Base-by-base conservation (phyloP, 1,140 invertebrate genomes). In the Ptiloglossa arizonensis region DNA sequence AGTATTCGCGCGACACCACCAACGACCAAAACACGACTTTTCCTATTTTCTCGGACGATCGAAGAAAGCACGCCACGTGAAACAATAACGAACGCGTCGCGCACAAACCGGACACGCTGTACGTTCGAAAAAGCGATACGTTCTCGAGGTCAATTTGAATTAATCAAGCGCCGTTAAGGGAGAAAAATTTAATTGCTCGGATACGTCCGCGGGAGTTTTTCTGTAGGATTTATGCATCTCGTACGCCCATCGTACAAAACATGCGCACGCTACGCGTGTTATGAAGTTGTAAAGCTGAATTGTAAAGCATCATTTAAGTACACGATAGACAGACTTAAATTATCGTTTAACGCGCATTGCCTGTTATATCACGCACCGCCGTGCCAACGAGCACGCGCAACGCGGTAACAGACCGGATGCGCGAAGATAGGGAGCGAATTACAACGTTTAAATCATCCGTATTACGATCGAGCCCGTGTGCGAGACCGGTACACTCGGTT, bases 291-390 rank as follows among this genome's bases (percentile, higher is more conserved):
- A 80, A 71, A 71, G 44, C 59, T 54, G 66, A 76, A 72, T 71
- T 76, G 82, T 62, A 79, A 79, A 73, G 38, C 70, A 80, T 84
- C 66, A 24, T 80, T 83, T 44, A 71, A 50, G 71, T 54, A 70
- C 44, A 70, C 63, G 68, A 83, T 82, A 82, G 80, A 84, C 71
- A 22, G 67, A 72, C 71, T 83, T 76, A 81, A 85, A 81, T 71
- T 69, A 63, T 80, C 81, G 48, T 83, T 85, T 85, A 83, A 83
- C 78, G 79, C 81, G 73, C 72, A 69, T 81, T 77, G 68, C 81
- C 63, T 63, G 70, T 83, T 80, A 83, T 78, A 74, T 83, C 79
- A 56, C 60, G 78, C 69, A 77, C 48, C 35, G 64, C 29, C 59
- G 69, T 74, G 66, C 46, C 72, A 52, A 54, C 29, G 72, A 69